Percentiles rank a stretch among this genome's conserved stretches.
Evolutionary conservation across 2,888 invertebrate genomes (phyloP).

Genomic region (Anarsia innoxiella): DNA sequence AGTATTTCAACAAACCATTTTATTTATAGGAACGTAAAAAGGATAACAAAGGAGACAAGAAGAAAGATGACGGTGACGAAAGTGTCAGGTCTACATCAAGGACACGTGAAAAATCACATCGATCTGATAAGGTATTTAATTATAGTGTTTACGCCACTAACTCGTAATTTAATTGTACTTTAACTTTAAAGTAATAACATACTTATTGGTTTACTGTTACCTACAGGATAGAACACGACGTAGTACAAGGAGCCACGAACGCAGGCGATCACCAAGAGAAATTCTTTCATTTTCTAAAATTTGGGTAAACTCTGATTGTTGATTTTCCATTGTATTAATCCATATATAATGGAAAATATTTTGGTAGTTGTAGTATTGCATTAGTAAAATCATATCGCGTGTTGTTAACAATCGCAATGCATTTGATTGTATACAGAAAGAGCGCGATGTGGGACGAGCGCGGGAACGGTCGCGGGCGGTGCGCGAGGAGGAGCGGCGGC

Average conservation of each 20-base stretch:
- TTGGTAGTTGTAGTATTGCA: too few species aligned
- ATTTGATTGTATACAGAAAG: constrained; percentile 66
- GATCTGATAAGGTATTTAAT: constrained; percentile 62
- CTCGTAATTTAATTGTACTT: background rate
- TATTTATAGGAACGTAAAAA: constrained; percentile 15
- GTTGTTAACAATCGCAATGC: too few species aligned
- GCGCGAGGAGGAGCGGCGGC: constrained; percentile 86
- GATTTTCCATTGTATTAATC: too few species aligned
- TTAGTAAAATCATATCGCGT: too few species aligned
- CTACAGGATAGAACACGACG: constrained; percentile 47
- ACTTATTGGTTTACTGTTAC: background rate
- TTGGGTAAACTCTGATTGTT: too few species aligned
- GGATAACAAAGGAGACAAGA: constrained; percentile 50
- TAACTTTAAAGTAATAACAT: too few species aligned
- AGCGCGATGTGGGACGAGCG: constrained; percentile 82
- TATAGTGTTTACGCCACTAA: background rate
- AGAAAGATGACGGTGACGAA: constrained; percentile 59
- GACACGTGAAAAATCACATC: constrained; percentile 56
- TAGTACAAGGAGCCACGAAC: constrained; percentile 61
- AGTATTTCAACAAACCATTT: too few species aligned
- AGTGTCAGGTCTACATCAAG: constrained; percentile 48
- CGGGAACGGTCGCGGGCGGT: constrained; percentile 85
- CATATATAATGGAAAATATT: too few species aligned
- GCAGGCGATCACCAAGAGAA: constrained; percentile 76
- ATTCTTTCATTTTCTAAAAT: constrained; percentile 88